Evolutionary conservation across 2,797 vertebrate genomes (phyloP), one percentile per base, ranked within the genome.

Genomic region (Microctenopoma stevenorrisi): DNA sequence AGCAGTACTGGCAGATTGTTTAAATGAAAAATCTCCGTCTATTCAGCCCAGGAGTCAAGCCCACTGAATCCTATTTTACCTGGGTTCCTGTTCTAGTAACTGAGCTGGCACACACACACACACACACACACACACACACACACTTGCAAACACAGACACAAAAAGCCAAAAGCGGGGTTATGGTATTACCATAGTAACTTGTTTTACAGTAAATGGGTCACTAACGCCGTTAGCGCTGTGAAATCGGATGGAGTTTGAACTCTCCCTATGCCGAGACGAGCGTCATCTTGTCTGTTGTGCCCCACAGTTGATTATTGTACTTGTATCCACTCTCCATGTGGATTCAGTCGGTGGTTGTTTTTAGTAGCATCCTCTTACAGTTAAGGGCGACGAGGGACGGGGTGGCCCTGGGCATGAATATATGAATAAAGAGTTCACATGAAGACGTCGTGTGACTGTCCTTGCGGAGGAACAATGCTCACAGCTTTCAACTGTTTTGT

Each of bases 11-110:
- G 80, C 81, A 85, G 74, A 85, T 81, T 88, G 77, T 87, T 88
- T 89, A 70, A 88, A 87, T 82, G 70, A 82, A 87, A 86, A 88
- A 83, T 76, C 81, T 86, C 78, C 68, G 82, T 88, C 85, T 88
- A 78, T 72, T 82, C 84, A 75, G 75, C 67, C 60, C 66, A 60
- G 69, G 67, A 91, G 84, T 85, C 81, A 74, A 85, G 81, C 80
- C 53, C 79, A 67, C 61, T 76, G 81, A 85, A 86, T 87, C 85
- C 88, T 78, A 74, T 86, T 88, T 86, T 68, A 68, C 74, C 82
- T 0, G 55, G 64, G 84, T 78, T 85, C 78, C 78, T 76, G 75
- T 83, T 91, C n/a, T 15, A 83, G 83, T 86, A 84, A 86, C 76
- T 77, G 76, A 72, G 78, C 72, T 72, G 78, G 75, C 68, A 50